A percentile compares a stretch with the other conserved stretches of the same genome.
Conservation (phyloP, 2,888 invertebrate genomes). For the Asteroscopus sphinx region DNA sequence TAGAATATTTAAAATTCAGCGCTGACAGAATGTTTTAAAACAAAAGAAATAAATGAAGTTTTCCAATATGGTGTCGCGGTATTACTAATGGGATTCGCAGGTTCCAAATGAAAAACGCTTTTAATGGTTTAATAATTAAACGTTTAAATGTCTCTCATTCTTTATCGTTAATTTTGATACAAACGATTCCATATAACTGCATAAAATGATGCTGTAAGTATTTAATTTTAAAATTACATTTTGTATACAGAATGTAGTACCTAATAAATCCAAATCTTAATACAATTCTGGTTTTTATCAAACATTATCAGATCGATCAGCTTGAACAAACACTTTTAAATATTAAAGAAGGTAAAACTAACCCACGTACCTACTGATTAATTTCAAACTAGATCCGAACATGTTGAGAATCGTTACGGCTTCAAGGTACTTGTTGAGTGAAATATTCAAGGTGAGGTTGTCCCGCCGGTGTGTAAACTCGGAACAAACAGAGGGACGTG, state of each 20-base stretch:
- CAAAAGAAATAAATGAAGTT: conserved; percentile 17
- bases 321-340: conserved; percentile 29
- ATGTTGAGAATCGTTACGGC: conserved; percentile 45
- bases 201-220: too few relatives aligned
- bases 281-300: too few relatives aligned
- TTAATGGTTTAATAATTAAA: conserved; percentile 11
- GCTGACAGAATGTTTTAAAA: conserved; percentile 26
- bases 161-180: not conserved
- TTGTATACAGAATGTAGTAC: too few relatives aligned
- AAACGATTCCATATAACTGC: not conserved
- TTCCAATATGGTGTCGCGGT: conserved; percentile 14
- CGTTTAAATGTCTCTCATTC: not conserved
- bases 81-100: conserved; percentile 24
- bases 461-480: conserved; percentile 53
- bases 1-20: conserved; percentile 36
- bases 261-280: too few relatives aligned
- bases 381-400: conserved; percentile 48
- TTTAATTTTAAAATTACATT: too few relatives aligned
- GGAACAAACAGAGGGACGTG: conserved; percentile 47
- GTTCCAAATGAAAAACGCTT: conserved; percentile 11
- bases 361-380: conserved; percentile 45
- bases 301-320: conserved; percentile 12
- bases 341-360: conserved; percentile 43
- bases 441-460: conserved; percentile 61
- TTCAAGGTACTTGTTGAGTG: conserved; percentile 54